phyloP scores from a whole-genome alignment of 2,113 vertebrate species.

The Piaya cayana region DNA sequence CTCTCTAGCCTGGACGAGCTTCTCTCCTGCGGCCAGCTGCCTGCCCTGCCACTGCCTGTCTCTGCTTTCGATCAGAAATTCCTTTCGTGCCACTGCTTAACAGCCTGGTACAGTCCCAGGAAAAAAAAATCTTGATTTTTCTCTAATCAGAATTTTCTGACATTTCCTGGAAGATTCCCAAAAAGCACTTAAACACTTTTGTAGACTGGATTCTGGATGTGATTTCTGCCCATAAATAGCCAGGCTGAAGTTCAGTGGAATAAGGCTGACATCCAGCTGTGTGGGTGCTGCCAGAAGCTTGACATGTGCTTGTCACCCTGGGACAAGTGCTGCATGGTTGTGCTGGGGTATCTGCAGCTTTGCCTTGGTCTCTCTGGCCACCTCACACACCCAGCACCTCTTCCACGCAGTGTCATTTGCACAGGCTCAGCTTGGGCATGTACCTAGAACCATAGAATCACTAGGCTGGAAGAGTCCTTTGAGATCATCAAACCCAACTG shows the following conservation, averaged over 20 bases:
- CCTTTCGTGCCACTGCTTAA: not conserved
- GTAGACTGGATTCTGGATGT: not conserved
- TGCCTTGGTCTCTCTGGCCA: not conserved
- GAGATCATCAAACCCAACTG: too few relatives aligned
- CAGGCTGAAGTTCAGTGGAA: constrained; percentile 6
- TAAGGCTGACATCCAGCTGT: not conserved
- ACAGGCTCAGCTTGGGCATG: not conserved
- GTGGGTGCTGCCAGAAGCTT: not conserved
- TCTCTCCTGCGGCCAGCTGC: not conserved
- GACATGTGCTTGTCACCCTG: not conserved
- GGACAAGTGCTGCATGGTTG: rapidly evolving
- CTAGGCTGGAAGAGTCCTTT: too few relatives aligned
- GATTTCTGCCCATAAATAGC: constrained; percentile 55
- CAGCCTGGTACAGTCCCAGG: not conserved
- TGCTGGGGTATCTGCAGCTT: not conserved
- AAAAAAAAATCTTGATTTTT: constrained; percentile 47
- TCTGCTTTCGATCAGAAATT: constrained; percentile 1
- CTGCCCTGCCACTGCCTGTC: not conserved
- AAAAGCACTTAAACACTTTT: not conserved
- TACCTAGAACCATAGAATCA: too few relatives aligned
- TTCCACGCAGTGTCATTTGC: not conserved
- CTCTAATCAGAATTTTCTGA: constrained; percentile 38
- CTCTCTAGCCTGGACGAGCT: not conserved
- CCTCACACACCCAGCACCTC: not conserved
- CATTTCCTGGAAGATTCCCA: constrained; percentile 52